phyloP scores from a whole-genome alignment of 2,888 invertebrate species.

The Caenorhabditis doughertyi region DNA sequence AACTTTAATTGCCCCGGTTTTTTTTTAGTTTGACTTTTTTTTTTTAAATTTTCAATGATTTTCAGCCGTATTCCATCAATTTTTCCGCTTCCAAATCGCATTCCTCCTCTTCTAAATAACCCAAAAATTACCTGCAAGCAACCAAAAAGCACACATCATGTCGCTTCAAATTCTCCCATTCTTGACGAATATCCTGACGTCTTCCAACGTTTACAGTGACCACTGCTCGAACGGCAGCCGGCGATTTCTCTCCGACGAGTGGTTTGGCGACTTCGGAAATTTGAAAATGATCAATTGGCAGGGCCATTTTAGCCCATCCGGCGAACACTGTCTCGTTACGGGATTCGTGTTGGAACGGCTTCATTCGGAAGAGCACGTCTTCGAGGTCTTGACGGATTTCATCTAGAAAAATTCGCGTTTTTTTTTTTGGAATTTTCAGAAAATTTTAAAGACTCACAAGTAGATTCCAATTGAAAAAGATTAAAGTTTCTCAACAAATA shows the following conservation, averaged over 20 bases:
- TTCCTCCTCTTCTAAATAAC: no score
- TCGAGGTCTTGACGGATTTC: constrained; percentile 99
- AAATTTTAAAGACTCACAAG: constrained; percentile 86
- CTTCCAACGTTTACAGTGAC: constrained; percentile 94
- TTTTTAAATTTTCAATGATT: no score
- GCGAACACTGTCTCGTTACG: constrained; percentile 88
- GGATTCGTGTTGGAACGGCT: constrained; percentile 89
- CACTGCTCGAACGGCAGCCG: constrained; percentile 95
- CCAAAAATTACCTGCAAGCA: constrained; percentile 89
- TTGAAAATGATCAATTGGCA: constrained; percentile 93
- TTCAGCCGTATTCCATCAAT: no score
- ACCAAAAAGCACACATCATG: constrained; percentile 98
- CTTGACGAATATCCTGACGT: constrained; percentile 92
- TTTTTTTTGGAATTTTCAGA: no score
- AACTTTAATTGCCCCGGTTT: no score
- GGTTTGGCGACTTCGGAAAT: constrained; percentile 90
- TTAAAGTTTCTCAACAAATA: constrained; percentile 97
- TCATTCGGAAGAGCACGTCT: constrained; percentile 94
- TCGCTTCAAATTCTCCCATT: constrained; percentile 96
- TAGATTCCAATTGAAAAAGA: constrained; percentile 96
- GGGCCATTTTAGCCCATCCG: constrained; percentile 99
- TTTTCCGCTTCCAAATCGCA: no score
- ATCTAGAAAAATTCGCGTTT: constrained; percentile 98
- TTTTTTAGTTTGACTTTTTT: no score
- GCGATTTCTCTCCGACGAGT: constrained; percentile 91